phyloP scores from a whole-genome alignment of 2,113 vertebrate species.

The Colius striatus region DNA sequence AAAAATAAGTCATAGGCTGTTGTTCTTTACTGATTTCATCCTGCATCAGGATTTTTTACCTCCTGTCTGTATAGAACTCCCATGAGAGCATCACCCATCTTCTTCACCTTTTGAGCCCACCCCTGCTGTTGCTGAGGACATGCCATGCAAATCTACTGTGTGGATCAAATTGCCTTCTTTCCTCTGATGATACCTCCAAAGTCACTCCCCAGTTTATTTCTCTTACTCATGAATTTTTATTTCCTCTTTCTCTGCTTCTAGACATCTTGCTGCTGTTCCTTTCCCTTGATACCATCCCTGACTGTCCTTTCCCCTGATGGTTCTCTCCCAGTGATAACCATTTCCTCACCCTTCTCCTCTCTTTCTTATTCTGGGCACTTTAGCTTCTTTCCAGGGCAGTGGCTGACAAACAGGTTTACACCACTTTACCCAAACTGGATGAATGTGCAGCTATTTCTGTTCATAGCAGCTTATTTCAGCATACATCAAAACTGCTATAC shows the following conservation, averaged over 20 bases:
- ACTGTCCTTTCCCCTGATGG: neutral
- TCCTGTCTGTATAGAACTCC: neutral
- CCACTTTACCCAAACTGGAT: neutral
- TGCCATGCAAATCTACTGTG: rapidly evolving
- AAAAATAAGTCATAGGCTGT: neutral
- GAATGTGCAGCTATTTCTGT: neutral
- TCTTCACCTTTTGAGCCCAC: neutral
- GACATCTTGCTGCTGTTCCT: neutral
- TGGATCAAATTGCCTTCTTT: neutral
- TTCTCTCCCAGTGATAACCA: neutral
- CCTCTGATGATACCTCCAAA: neutral
- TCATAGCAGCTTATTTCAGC: neutral
- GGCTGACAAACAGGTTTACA: neutral
- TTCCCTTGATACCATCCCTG: neutral
- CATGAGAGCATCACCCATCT: neutral
- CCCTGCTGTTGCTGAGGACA: neutral
- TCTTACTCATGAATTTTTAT: neutral
- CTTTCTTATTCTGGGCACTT: neutral
- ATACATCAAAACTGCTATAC: neutral
- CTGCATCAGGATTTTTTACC: neutral
- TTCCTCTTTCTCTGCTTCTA: neutral
- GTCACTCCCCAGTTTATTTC: neutral
- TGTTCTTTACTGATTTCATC: neutral
- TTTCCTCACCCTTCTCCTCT: neutral
- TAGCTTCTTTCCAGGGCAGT: neutral